phyloP scores from a whole-genome alignment of 2,888 invertebrate genomes.

The Lochmaea crataegi region DNA sequence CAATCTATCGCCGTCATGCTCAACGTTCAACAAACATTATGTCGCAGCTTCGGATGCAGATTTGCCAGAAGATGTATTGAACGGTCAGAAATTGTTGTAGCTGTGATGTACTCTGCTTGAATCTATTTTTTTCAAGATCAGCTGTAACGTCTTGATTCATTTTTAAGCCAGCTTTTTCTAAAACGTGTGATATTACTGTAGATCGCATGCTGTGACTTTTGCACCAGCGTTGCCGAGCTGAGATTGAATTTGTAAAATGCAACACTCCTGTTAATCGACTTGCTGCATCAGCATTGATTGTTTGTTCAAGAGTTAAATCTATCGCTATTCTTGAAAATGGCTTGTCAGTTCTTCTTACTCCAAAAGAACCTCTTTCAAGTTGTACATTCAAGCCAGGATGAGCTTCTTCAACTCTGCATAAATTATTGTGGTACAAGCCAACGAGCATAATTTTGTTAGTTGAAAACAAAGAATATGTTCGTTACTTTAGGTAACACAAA shows the following conservation, averaged over 20 bases:
- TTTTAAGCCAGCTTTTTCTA: background rate
- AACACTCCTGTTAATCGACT: no score
- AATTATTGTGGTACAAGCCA: conserved; percentile 34
- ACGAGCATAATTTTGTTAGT: conserved; percentile 29
- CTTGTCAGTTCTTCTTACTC: conserved; percentile 38
- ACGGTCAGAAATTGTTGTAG: conserved; percentile 15
- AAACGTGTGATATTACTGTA: background rate
- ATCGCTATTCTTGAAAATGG: conserved; percentile 23
- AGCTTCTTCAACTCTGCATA: conserved; percentile 5
- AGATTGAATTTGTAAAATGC: no score
- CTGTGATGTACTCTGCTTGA: conserved; percentile 14
- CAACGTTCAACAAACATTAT: background rate
- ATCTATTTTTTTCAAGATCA: conserved; percentile 7
- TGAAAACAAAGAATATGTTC: conserved; percentile 23
- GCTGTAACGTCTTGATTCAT: conserved; percentile 17
- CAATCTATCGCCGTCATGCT: background rate
- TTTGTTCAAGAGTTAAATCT: conserved; percentile 4
- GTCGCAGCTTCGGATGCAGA: background rate
- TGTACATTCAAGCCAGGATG: background rate
- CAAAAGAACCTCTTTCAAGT: conserved; percentile 32
- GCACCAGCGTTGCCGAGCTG: no score
- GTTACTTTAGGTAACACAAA: conserved; percentile 18
- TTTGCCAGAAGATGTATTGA: background rate
- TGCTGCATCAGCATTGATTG: no score
- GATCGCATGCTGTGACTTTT: no score